A percentile compares a stretch with the other conserved stretches of the same genome.
Evolutionary conservation across 1,140 invertebrate species (phyloP).

Genomic region (Dendrolimus kikuchii): DNA sequence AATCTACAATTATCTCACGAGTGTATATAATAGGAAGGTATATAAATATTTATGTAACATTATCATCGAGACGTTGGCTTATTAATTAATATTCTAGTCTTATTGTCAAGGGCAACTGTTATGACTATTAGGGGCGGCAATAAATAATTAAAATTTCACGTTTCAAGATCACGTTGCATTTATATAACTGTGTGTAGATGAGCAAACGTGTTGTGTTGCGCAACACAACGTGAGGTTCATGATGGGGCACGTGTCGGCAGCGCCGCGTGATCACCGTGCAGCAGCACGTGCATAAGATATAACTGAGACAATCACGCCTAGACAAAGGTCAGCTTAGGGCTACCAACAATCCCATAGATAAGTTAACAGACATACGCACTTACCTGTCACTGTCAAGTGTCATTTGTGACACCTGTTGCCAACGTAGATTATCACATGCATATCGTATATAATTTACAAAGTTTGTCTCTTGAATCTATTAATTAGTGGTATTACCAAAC

Average conservation of each 20-base stretch:
- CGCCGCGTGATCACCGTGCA: conserved; percentile 44
- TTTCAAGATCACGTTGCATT: conserved; percentile 59
- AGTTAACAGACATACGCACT: not conserved
- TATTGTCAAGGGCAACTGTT: conserved; percentile 40
- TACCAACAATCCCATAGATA: no score
- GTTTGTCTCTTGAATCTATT: no score
- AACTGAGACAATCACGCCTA: conserved; percentile 35
- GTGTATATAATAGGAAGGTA: no score
- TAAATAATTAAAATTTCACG: conserved; percentile 51
- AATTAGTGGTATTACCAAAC: no score
- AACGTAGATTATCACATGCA: not conserved
- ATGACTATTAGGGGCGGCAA: conserved; percentile 17
- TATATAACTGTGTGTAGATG: conserved; percentile 60
- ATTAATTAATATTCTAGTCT: not conserved
- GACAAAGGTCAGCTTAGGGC: conserved; percentile 24
- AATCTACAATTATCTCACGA: no score
- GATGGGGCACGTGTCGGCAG: conserved; percentile 46
- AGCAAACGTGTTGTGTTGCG: conserved; percentile 59
- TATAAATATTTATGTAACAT: no score
- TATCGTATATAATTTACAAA: no score
- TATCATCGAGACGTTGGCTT: no score
- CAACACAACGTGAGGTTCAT: conserved; percentile 66
- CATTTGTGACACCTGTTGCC: not conserved
- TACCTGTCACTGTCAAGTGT: conserved; percentile 5
- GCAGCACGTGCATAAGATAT: conserved; percentile 27